A percentile compares a stretch with the other conserved stretches of the same genome.
Evolutionary conservation across 2,888 invertebrate species (phyloP).

Genomic region (Cheilosia vernalis): DNA sequence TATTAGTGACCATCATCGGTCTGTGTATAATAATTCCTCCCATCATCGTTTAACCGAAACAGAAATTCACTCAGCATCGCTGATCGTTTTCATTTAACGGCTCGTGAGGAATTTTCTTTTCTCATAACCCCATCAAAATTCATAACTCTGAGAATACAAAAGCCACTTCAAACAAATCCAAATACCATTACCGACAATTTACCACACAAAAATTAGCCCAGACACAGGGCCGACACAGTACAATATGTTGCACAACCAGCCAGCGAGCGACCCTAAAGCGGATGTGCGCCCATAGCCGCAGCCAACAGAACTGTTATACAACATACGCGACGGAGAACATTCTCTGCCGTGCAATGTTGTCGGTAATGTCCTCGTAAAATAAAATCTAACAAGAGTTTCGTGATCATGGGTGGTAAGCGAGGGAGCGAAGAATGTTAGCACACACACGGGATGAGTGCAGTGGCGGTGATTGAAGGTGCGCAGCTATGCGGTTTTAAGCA

Average conservation of each 20-base stretch:
- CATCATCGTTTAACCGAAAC: conserved; percentile 38
- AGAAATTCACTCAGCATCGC: conserved; percentile 19
- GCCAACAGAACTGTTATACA: conserved; percentile 40
- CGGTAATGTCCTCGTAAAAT: conserved; percentile 73
- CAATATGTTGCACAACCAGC: conserved; percentile 17
- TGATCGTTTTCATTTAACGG: conserved; percentile 13
- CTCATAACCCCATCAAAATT: conserved; percentile 49
- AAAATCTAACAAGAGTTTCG: conserved; percentile 71
- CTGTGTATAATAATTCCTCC: background rate
- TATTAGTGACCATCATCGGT: conserved; percentile 12
- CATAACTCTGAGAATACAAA: conserved; percentile 46
- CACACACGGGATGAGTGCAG: background rate
- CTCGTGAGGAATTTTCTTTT: conserved; percentile 4
- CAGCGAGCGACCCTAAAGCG: conserved; percentile 10
- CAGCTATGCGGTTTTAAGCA: conserved; percentile 46
- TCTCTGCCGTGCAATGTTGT: conserved; percentile 38
- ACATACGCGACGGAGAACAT: background rate
- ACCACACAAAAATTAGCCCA: conserved; percentile 65
- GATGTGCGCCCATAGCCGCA: background rate
- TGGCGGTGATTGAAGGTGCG: conserved; percentile 49
- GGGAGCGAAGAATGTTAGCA: conserved; percentile 11
- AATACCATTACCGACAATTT: conserved; percentile 61
- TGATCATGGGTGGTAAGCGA: conserved; percentile 35
- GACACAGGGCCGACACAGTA: conserved; percentile 28
- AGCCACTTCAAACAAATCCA: conserved; percentile 59